Conservation (phyloP, 2,888 invertebrate genomes). For the Hanleya hanleyi region DNA sequence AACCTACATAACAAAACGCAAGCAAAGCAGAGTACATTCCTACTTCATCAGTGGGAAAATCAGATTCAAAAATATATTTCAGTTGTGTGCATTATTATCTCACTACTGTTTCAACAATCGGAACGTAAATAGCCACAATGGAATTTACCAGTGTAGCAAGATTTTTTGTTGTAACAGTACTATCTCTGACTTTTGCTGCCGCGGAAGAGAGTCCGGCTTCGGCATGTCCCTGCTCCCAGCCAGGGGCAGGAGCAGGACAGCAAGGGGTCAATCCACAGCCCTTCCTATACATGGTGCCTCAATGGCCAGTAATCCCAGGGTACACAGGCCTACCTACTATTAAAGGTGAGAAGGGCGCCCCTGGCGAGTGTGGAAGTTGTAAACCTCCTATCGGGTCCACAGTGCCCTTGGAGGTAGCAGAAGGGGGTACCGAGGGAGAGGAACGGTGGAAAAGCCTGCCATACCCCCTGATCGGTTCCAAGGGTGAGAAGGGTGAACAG, state of each 20-base stretch:
- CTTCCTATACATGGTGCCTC: not conserved
- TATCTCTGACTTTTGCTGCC: too few relatives aligned
- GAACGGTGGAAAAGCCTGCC: not conserved
- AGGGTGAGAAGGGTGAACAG: not conserved
- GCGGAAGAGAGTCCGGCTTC: too few relatives aligned
- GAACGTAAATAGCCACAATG: too few relatives aligned
- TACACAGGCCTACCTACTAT: not conserved
- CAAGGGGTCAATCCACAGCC: not conserved
- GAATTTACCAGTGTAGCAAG: too few relatives aligned
- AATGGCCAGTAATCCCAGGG: not conserved
- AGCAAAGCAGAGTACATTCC: too few relatives aligned
- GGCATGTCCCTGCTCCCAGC: too few relatives aligned
- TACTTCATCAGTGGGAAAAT: too few relatives aligned
- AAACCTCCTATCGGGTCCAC: not conserved
- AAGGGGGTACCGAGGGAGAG: not conserved
- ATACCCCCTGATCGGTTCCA: not conserved
- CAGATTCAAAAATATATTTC: too few relatives aligned
- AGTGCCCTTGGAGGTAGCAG: not conserved
- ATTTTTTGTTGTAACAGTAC: too few relatives aligned
- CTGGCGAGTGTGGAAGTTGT: not conserved
- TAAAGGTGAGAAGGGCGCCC: conserved; percentile 7
- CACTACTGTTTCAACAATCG: too few relatives aligned
- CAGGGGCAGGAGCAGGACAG: not conserved
- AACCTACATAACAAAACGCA: too few relatives aligned
- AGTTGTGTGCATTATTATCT: too few relatives aligned